Conservation (phyloP, 2,113 vertebrate genomes). For the Carassius gibelio region DNA sequence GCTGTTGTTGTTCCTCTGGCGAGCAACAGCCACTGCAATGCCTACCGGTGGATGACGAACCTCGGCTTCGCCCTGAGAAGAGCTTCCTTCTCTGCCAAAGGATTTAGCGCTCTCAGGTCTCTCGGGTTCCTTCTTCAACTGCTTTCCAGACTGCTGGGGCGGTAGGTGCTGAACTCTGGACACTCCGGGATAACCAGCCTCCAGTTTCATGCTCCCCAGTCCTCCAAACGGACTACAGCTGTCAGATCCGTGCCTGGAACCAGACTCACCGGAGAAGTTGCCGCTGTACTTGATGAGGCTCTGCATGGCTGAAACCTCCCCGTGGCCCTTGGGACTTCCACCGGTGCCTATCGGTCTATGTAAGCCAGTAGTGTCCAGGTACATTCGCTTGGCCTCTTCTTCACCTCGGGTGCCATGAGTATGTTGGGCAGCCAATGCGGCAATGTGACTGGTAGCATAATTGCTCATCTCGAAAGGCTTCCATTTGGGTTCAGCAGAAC, state of each 20-base stretch:
- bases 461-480: slow-evolving; percentile 89
- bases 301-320: slow-evolving; percentile 94
- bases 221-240: slow-evolving; percentile 90
- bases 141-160: slow-evolving; percentile 72
- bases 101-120: slow-evolving; percentile 90
- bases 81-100: slow-evolving; percentile 81
- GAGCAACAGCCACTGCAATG: slow-evolving; percentile 92
- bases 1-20: slow-evolving; percentile 88
- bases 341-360: slow-evolving; percentile 71
- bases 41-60: slow-evolving; percentile 94
- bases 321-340: slow-evolving; percentile 56
- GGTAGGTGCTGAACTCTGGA: slow-evolving; percentile 77
- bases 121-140: slow-evolving; percentile 90
- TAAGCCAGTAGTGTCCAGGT: slow-evolving; percentile 78
- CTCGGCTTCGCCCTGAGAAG: slow-evolving; percentile 86
- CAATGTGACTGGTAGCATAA: slow-evolving; percentile 91
- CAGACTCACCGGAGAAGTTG: slow-evolving; percentile 85
- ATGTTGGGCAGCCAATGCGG: slow-evolving; percentile 88
- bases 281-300: slow-evolving; percentile 97
- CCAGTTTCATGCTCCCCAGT: slow-evolving; percentile 83
- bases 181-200: slow-evolving; percentile 63
- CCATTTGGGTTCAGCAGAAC: slow-evolving; percentile 82
- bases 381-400: slow-evolving; percentile 85
- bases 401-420: slow-evolving; percentile 82
- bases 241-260: slow-evolving; percentile 77